phyloP scores from a whole-genome alignment of 2,888 invertebrate species.

The Nephrotoma guestfalica region DNA sequence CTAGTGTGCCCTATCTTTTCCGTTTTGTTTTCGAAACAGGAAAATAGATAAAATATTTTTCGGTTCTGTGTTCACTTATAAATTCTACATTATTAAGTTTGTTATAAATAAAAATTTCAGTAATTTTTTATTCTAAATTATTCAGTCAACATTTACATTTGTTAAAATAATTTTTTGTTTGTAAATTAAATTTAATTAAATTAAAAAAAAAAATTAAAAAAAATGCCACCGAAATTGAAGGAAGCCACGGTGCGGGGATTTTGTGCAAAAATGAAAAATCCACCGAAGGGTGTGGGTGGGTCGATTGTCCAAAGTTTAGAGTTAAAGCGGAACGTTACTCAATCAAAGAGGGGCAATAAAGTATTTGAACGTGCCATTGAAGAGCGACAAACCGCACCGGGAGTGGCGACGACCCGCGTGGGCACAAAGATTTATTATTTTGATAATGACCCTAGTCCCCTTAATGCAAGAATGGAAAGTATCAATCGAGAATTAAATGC shows the following conservation, averaged over 20 bases:
- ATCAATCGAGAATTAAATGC: not conserved
- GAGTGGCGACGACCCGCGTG: not conserved
- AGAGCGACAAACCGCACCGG: not conserved
- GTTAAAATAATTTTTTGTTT: not conserved
- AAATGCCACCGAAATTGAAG: not conserved
- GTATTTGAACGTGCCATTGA: not conserved
- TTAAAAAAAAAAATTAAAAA: not conserved
- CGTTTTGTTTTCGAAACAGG: not conserved
- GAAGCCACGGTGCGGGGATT: not conserved
- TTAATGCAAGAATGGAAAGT: not conserved
- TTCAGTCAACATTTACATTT: not conserved
- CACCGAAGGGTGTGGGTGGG: not conserved
- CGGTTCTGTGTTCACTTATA: not conserved
- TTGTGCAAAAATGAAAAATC: not conserved
- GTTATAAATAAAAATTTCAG: not conserved
- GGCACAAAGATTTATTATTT: not conserved
- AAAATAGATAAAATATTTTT: not conserved
- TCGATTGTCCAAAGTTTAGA: not conserved
- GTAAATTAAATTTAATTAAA: not conserved
- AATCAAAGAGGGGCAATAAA: not conserved
- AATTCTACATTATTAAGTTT: not conserved
- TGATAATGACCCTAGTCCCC: not conserved
- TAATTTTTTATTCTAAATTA: not conserved
- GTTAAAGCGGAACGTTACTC: not conserved
- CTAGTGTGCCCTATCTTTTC: not conserved